Conservation (phyloP, 2,113 vertebrate species). For the Aptenodytes forsteri region DNA sequence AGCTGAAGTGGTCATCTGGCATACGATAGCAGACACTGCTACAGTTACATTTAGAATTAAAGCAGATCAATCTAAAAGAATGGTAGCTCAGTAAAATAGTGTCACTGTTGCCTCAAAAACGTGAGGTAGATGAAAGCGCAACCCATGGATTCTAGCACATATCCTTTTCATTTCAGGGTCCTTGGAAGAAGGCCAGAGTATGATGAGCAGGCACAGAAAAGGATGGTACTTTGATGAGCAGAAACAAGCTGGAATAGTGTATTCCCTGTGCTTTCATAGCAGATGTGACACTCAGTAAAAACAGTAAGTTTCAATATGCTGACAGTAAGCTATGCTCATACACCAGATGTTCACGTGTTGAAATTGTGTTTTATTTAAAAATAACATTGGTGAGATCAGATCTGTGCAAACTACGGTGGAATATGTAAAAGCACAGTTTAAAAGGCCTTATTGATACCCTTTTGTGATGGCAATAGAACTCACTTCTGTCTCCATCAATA, state of each 20-base stretch:
- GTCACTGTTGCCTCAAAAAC: neutral
- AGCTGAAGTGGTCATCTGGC: neutral
- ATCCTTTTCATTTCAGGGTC: neutral
- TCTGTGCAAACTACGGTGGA: neutral
- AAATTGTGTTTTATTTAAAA: neutral
- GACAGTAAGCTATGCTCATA: neutral
- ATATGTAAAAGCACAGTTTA: neutral
- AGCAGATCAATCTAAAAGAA: neutral
- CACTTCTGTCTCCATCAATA: neutral
- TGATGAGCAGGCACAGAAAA: neutral
- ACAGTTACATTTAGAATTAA: neutral
- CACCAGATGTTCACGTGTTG: neutral
- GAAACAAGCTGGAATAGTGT: neutral
- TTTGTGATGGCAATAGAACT: neutral
- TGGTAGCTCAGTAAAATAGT: neutral
- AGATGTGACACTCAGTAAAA: neutral
- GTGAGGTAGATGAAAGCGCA: neutral
- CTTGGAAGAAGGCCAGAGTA: neutral
- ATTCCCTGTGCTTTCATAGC: neutral
- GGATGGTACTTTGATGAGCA: neutral
- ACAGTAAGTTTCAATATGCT: neutral
- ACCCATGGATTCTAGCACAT: neutral
- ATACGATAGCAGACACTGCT: too few species aligned
- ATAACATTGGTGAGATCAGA: neutral
- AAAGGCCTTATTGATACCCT: neutral